Conservation (phyloP, 2,113 vertebrate species). For the Gambusia affinis region DNA sequence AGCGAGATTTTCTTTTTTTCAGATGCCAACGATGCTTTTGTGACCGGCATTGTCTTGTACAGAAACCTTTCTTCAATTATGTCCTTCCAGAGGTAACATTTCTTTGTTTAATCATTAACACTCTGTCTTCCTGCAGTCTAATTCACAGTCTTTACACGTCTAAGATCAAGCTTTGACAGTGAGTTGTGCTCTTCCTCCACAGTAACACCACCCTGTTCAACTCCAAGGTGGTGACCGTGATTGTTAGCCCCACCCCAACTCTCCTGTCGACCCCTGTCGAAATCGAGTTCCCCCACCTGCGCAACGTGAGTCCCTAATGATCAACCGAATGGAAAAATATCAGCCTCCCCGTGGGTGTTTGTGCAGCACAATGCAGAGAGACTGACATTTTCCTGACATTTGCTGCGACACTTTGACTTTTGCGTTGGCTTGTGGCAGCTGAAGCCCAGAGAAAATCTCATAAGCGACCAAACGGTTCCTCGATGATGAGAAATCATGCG, state of each 20-base stretch:
- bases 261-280: slow-evolving; percentile 89
- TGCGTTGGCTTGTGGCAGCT: slow-evolving; percentile 36
- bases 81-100: slow-evolving; percentile 89
- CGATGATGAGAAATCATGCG: slow-evolving; percentile 8
- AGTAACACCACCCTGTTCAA: slow-evolving; percentile 94
- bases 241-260: slow-evolving; percentile 88
- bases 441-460: slow-evolving; percentile 44
- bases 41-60: slow-evolving; percentile 95
- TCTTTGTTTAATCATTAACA: background rate
- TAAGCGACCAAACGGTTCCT: slow-evolving; percentile 31
- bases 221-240: slow-evolving; percentile 95
- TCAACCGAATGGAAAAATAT: slow-evolving; percentile 46
- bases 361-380: slow-evolving; percentile 30
- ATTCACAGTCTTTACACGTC: background rate
- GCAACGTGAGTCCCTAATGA: slow-evolving; percentile 87
- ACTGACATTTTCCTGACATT: slow-evolving; percentile 78
- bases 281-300: slow-evolving; percentile 94
- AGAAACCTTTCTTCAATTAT: slow-evolving; percentile 90
- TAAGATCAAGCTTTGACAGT: slow-evolving; percentile 24
- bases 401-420: slow-evolving; percentile 61
- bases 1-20: slow-evolving; percentile 43
- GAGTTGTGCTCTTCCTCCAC: slow-evolving; percentile 24
- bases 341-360: slow-evolving; percentile 48
- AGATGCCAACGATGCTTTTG: slow-evolving; percentile 88
- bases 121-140: slow-evolving; percentile 12